Evolutionary conservation across 2,113 vertebrate species (phyloP).

Genomic region (Cinclus cinclus): DNA sequence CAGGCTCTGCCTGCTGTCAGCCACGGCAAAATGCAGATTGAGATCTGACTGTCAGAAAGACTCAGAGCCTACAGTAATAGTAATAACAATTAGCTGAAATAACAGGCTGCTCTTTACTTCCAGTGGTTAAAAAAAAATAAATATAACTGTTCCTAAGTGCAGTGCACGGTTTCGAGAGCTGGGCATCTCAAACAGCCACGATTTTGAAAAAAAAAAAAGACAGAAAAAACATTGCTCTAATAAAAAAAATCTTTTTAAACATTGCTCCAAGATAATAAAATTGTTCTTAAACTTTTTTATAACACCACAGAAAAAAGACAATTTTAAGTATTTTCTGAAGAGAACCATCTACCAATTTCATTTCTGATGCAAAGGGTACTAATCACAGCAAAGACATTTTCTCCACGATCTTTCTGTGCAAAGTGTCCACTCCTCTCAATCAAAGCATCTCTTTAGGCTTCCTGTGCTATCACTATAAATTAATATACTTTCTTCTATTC

Average conservation of each 20-base stretch:
- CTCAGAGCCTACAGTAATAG: background rate
- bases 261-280: background rate
- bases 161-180: background rate
- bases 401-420: background rate
- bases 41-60: background rate
- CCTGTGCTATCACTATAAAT: background rate
- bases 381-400: background rate
- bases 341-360: background rate
- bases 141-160: background rate
- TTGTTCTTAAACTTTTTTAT: background rate
- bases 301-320: background rate
- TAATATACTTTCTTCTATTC: background rate
- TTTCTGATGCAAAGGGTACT: background rate
- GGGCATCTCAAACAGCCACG: background rate
- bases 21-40: background rate
- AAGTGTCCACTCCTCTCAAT: background rate
- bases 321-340: background rate
- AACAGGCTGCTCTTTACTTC: background rate
- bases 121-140: background rate
- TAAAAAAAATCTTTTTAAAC: background rate
- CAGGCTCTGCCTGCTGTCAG: background rate
- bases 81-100: background rate
- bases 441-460: background rate
- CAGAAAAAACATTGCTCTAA: background rate
- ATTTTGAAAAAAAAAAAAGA: background rate